Evolutionary conservation across 2,113 vertebrate genomes (phyloP).

Genomic region (Puntigrus tetrazona): DNA sequence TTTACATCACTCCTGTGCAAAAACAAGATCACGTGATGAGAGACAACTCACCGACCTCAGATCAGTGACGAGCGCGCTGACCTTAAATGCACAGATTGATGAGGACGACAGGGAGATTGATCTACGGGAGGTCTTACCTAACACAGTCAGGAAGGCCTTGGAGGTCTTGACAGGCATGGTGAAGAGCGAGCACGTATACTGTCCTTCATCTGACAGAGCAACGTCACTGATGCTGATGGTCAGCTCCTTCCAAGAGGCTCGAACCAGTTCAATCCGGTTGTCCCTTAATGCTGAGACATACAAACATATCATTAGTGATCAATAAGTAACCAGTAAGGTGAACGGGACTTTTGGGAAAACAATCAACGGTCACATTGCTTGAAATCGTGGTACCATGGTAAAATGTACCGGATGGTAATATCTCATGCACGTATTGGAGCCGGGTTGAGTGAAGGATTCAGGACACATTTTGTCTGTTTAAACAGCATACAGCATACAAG

Average conservation of each 20-base stretch:
- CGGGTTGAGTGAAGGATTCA: neutral
- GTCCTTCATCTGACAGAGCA: conserved; percentile 92
- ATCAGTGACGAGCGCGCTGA: conserved; percentile 3
- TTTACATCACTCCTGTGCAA: conserved; percentile 19
- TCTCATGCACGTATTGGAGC: neutral
- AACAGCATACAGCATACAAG: neutral
- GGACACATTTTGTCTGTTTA: neutral
- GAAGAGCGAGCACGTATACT: conserved; percentile 98
- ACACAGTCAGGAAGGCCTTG: conserved; percentile 95
- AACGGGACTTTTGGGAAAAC: neutral
- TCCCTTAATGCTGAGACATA: conserved; percentile 86
- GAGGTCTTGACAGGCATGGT: conserved; percentile 99
- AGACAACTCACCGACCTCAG: neutral
- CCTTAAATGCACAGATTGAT: conserved; percentile 36
- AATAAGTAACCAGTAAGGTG: neutral
- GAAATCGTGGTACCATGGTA: neutral
- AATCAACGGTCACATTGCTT: neutral
- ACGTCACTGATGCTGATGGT: conserved; percentile 93
- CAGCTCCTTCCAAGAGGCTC: conserved; percentile 91
- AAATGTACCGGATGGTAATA: neutral
- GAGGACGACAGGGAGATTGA: conserved; percentile 22
- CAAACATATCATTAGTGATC: neutral
- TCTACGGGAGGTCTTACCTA: conserved; percentile 79
- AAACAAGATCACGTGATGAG: neutral
- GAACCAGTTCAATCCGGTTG: conserved; percentile 94